Evolutionary conservation across 2,113 vertebrate species (phyloP).

Genomic region (Calyptommatus sinebrachiatus): DNA sequence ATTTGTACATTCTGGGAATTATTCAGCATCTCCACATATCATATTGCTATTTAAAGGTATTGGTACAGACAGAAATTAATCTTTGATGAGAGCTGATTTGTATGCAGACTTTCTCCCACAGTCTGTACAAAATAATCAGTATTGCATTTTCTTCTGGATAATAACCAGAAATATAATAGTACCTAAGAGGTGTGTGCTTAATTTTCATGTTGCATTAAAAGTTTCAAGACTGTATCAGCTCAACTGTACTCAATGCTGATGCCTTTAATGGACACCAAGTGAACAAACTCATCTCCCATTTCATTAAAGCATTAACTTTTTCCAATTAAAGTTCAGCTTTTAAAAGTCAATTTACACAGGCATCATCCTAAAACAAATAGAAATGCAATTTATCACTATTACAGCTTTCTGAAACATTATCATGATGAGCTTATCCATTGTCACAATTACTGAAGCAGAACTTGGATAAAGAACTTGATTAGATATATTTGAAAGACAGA

Average conservation of each 20-base stretch:
- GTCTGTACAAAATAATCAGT: not conserved
- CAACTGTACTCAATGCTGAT: slow-evolving; percentile 25
- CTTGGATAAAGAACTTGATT: slow-evolving; percentile 36
- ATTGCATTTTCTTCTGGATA: slow-evolving; percentile 11
- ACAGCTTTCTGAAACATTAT: slow-evolving; percentile 41
- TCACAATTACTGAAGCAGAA: slow-evolving; percentile 46
- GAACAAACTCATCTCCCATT: slow-evolving; percentile 41
- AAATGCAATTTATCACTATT: slow-evolving; percentile 45
- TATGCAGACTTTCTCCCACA: not conserved
- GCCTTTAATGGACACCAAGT: slow-evolving; percentile 39
- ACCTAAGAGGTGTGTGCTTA: not conserved
- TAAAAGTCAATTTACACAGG: slow-evolving; percentile 51
- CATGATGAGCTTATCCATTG: slow-evolving; percentile 11
- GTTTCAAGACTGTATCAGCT: slow-evolving; percentile 10
- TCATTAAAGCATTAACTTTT: slow-evolving; percentile 56
- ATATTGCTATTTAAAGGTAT: not conserved
- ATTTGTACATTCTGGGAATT: not conserved
- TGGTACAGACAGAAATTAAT: not conserved
- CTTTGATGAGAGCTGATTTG: not conserved
- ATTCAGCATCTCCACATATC: not conserved
- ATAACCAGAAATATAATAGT: not conserved
- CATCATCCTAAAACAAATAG: slow-evolving; percentile 47
- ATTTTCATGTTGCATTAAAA: slow-evolving; percentile 31
- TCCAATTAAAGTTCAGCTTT: slow-evolving; percentile 59
- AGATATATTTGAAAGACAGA: slow-evolving; percentile 20